These are phyloP conservation scores for Anniella stebbinsi DNA, from an alignment of 2,797 vertebrate species.

Conservation along the genomic window DNA sequence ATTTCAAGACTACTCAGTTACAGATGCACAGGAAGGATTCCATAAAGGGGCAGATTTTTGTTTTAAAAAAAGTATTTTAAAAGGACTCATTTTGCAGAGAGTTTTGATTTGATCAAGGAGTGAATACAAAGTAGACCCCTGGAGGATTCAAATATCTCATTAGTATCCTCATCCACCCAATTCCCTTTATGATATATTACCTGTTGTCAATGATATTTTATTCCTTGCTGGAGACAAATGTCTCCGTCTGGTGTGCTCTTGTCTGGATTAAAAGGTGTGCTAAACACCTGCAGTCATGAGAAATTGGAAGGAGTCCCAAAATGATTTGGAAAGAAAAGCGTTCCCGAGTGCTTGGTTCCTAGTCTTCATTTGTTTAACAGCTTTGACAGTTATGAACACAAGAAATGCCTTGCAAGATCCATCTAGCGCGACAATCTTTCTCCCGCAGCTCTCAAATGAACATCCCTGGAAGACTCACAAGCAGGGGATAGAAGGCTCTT, in stretches of 20 bases:
- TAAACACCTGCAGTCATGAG: slow-evolving; percentile 24
- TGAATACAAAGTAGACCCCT: neutral
- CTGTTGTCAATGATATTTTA: slow-evolving; percentile 41
- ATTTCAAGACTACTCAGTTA: neutral
- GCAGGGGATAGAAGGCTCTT: neutral
- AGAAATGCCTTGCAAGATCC: neutral
- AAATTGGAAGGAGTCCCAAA: neutral
- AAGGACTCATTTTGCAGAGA: neutral
- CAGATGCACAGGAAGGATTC: neutral
- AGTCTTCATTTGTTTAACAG: neutral
- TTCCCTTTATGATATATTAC: slow-evolving; percentile 23
- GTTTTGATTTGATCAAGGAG: slow-evolving; percentile 14
- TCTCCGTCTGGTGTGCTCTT: neutral
- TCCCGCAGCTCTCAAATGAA: neutral
- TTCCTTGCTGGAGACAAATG: slow-evolving; percentile 33
- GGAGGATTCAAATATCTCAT: neutral
- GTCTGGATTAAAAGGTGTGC: slow-evolving; percentile 2
- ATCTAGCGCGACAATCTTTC: neutral
- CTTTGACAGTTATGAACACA: neutral
- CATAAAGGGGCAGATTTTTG: neutral
- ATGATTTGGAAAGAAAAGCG: neutral
- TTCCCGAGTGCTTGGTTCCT: neutral
- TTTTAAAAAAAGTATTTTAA: neutral
- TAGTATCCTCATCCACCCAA: slow-evolving; percentile 1
- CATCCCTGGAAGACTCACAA: neutral